A percentile compares a stretch with the other conserved stretches of the same genome.
Conservation (phyloP, 2,113 vertebrate species). For the Coracopsis vasa region DNA sequence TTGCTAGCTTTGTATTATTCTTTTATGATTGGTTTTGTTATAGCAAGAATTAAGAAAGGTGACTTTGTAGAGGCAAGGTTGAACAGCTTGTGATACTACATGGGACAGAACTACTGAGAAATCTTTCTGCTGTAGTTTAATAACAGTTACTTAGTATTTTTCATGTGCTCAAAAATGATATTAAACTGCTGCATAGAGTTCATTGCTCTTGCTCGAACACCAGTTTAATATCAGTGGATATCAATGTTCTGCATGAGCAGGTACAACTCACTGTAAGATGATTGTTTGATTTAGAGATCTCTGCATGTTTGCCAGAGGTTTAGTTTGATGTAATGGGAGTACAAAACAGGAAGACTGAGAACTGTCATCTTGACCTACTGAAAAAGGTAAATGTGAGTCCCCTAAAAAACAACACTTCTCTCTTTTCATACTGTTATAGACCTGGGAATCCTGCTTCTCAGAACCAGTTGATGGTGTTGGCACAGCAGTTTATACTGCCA, state of each 20-base stretch:
- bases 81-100: neutral
- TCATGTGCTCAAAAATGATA: neutral
- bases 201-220: neutral
- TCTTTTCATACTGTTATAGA: neutral
- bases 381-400: neutral
- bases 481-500: neutral
- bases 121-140: neutral
- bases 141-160: neutral
- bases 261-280: neutral
- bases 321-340: neutral
- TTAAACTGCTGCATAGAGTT: neutral
- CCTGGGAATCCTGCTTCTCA: neutral
- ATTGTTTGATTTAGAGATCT: neutral
- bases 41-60: neutral
- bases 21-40: neutral
- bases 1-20: neutral
- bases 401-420: fast-evolving
- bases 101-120: neutral
- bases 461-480: neutral
- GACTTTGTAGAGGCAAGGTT: neutral
- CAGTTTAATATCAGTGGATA: neutral
- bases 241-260: neutral
- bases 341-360: neutral
- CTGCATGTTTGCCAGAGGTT: neutral
- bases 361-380: neutral